Conservation (phyloP, 2,113 vertebrate species). For the Notechis scutatus region DNA sequence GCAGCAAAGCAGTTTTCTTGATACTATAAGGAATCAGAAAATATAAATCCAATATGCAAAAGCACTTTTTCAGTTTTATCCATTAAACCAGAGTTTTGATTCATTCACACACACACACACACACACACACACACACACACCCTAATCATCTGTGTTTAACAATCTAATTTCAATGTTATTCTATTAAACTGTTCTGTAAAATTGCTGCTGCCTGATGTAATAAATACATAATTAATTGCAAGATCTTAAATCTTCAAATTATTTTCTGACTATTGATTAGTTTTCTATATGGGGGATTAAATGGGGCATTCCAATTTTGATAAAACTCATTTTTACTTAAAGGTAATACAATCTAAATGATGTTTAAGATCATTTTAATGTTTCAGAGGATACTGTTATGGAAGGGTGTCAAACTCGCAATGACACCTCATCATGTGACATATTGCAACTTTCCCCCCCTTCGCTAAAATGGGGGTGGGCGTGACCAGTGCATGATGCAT, state of each 20-base stretch:
- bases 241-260: neutral
- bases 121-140: neutral
- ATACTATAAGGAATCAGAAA: conserved; percentile 66
- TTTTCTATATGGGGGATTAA: neutral
- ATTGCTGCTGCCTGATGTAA: neutral
- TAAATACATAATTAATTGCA: neutral
- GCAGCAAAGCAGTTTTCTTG: conserved; percentile 86
- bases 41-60: conserved; percentile 6
- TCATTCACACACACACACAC: neutral
- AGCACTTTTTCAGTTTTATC: neutral
- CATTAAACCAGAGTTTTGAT: neutral
- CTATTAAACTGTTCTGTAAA: neutral
- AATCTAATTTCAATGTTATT: neutral
- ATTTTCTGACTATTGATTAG: neutral
- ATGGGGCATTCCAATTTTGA: neutral
- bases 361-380: neutral
- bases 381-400: neutral
- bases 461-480: no score
- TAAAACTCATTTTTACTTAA: neutral
- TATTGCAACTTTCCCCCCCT: no score
- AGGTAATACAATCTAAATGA: neutral
- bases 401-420: no score
- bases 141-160: neutral
- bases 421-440: no score
- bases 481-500: no score